Base-by-base conservation (phyloP, 2,113 vertebrate species). In the Raja brachyura region DNA sequence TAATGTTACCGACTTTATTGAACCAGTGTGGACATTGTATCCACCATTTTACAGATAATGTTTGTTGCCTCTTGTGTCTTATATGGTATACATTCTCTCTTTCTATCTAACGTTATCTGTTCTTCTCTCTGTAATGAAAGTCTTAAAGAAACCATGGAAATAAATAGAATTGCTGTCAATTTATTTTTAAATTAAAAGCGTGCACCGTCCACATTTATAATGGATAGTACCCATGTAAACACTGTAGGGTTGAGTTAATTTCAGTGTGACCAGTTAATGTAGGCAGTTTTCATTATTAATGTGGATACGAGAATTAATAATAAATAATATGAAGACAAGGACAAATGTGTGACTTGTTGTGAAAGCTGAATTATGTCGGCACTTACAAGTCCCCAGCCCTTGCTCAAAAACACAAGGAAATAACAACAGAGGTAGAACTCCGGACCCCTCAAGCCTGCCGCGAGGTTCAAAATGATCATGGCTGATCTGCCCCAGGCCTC, bases 251-350 rank as follows among this genome's bases (percentile, higher is more conserved):
- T n/a, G 61, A 86, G n/a, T 61, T 86, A 61, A 86, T 86, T 86
- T 86, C 83, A 86, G 10, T 31, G 83, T 61, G 56, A 86, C 83
- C 28, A 28, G 83, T 61, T 86, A 61, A 86, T 28, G 14, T 86
- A 86, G 83, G 25, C 83, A 86, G 25, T n/a, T n/a, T 86, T 86
- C 56, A 86, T 86, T 86, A 86, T 86, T 86, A 86, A 86, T 86
- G 83, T 86, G 56, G 56, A n/a, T 28, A 61, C 13, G 61, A 28
- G 56, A 86, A 86, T 86, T 61, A 86, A 86, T 86, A 86, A 86
- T 86, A 61, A 28, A 86, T 61, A 63, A 59, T 61, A 86, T 61
- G 22, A 59, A 63, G 28, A 59, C 56, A 63, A 86, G 61, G 48
- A 54, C 28, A 86, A 28, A 86, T n/a, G 56, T 63, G 16, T 86